Percentiles rank a stretch among this genome's conserved stretches.
phyloP scores from a whole-genome alignment of 2,797 vertebrate species.

The Xenops minutus region DNA sequence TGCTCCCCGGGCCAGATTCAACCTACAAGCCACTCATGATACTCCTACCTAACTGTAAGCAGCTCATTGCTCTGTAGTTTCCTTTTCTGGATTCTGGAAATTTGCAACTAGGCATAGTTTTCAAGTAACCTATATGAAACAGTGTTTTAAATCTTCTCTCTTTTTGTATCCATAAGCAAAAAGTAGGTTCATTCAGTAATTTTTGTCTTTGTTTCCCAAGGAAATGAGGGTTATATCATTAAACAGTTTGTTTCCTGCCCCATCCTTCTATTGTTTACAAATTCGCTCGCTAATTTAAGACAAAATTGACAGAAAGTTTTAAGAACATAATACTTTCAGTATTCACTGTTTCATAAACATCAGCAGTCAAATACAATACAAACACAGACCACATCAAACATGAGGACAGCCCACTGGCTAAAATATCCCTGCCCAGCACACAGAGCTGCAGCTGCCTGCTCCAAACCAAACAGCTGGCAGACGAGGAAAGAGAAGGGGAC shows the following conservation, averaged over 20 bases:
- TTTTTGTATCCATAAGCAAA: neutral
- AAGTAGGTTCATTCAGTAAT: neutral
- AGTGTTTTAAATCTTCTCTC: neutral
- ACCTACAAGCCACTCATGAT: neutral
- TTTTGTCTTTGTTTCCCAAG: neutral
- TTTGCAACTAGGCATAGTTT: neutral
- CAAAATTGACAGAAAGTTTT: neutral
- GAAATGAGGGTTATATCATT: neutral
- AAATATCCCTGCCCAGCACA: neutral
- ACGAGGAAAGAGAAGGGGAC: neutral
- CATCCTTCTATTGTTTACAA: neutral
- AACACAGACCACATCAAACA: neutral
- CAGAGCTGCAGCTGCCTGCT: neutral
- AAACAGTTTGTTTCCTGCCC: neutral
- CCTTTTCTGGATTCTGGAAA: neutral
- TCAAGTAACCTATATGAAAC: neutral
- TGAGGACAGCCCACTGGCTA: neutral
- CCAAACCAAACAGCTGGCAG: neutral
- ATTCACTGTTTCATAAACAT: neutral
- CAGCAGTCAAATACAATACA: neutral
- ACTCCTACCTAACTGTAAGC: neutral
- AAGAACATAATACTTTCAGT: neutral
- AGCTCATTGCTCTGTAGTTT: neutral
- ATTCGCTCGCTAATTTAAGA: neutral
- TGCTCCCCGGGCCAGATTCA: neutral